phyloP scores from a whole-genome alignment of 64 coral and sea anemone genomes.

The Pocillopora damicornis region DNA sequence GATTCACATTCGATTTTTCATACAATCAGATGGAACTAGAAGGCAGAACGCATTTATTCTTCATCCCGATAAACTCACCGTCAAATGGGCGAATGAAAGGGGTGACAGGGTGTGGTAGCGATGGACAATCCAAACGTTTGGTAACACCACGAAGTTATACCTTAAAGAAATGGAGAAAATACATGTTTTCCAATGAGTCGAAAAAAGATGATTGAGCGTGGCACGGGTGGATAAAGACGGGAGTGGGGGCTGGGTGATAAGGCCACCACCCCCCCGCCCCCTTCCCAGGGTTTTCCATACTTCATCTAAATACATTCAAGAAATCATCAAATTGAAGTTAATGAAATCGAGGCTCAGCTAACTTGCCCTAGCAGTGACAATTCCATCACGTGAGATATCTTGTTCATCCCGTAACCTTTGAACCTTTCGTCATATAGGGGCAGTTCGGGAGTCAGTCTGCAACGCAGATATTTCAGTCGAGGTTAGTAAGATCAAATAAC shows the following conservation, averaged over 20 bases:
- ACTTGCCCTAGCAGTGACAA: constrained; percentile 1
- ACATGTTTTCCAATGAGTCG: neutral
- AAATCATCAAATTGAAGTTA: neutral
- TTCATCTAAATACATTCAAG: neutral
- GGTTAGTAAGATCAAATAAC: no score
- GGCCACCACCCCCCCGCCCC: no score
- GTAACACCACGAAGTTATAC: constrained; percentile 27
- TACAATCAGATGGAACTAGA: no score
- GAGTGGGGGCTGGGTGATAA: no score
- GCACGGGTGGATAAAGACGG: no score
- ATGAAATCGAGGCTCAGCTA: neutral
- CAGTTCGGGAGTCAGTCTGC: neutral
- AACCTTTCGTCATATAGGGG: constrained; percentile 34
- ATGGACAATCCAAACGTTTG: constrained; percentile 40
- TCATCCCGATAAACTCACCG: neutral
- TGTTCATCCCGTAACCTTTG: constrained; percentile 38
- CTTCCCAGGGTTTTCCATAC: neutral
- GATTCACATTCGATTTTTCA: no score
- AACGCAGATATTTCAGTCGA: neutral
- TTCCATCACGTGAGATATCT: constrained; percentile 35
- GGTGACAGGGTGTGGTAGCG: constrained; percentile 9
- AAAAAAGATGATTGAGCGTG: no score
- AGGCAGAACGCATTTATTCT: neutral
- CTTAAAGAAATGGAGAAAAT: neutral
- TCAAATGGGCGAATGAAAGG: constrained; percentile 31